These are phyloP conservation scores for Bombus confusus DNA, from an alignment of 1,140 invertebrate species.

Conservation along the genomic window DNA sequence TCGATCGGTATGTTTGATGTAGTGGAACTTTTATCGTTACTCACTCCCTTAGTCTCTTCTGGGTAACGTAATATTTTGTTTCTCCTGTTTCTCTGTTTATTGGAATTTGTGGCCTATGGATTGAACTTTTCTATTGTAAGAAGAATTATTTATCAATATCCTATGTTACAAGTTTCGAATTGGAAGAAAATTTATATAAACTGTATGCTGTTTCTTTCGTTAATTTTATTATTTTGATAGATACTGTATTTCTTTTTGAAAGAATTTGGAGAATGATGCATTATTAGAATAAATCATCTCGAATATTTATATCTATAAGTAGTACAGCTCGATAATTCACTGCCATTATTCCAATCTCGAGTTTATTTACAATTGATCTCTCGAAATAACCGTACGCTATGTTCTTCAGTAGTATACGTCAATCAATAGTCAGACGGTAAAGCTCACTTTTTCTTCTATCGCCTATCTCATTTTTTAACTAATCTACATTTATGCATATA, in stretches of 20 bases:
- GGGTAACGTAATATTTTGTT: background rate
- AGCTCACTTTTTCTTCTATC: background rate
- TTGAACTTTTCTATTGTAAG: background rate
- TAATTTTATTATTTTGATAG: no score
- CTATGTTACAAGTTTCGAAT: background rate
- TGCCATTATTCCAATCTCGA: background rate
- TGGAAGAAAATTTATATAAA: background rate
- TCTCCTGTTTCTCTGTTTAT: background rate
- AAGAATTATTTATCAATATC: background rate
- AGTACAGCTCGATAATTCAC: background rate
- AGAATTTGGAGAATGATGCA: background rate
- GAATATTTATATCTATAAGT: background rate
- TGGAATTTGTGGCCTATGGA: background rate
- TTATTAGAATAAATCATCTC: background rate
- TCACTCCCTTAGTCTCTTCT: background rate
- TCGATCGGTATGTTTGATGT: background rate
- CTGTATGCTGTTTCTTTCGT: background rate
- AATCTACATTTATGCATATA: background rate
- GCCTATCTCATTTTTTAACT: no score
- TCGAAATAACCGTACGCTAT: no score
- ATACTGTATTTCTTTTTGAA: background rate
- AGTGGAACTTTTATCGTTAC: background rate
- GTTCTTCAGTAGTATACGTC: conserved; percentile 18
- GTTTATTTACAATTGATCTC: background rate
- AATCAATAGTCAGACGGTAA: background rate